Base-by-base conservation (phyloP, 2,888 invertebrate genomes). In the Cryptophagus acutangulus region DNA sequence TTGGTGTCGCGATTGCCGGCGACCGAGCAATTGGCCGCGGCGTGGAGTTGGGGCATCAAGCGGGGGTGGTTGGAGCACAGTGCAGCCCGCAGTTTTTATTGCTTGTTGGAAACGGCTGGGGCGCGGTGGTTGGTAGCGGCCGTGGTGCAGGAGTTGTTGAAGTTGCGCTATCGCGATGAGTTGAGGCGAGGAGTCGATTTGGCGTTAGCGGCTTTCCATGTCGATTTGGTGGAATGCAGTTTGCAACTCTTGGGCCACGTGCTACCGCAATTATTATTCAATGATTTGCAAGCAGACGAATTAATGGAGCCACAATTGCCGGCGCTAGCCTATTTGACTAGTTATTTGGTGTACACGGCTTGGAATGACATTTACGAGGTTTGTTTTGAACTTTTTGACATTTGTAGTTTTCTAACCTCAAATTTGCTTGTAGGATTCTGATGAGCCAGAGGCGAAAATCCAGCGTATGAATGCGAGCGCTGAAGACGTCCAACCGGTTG, bases 181-280 rank as follows among this genome's bases (percentile, higher is more conserved):
- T 71, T 92, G 54, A 81, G 83, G 58, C 78, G 84, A 61, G 87
- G 87, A 12, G 84, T 90, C 34, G 89, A 92, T 62, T 75, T 94
- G 51, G 84, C 87, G 1, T 82, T 90, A 57, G 88, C 91, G 1
- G 79, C 93, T 57, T 86, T 92, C 62, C 91, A 94, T 71, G 78
- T 94, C 45, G 87, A 94, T 61, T 87, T 94, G 55, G 86, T 88
- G 61, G 81, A 82, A 48, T 88, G 88, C 61, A 88, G 92, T 2
- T 76, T 85, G 53, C 85, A 90, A 38, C 71, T 90, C 36, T 63
- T 90, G 40, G 74, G 83, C 29, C 79, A 86, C 66, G 82, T 89
- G 41, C 71, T 85, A 53, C 91, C 87, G 2, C 82, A 85, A 51
- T 51, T 66, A 26, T 47, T 68, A 10, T 65, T 64, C 45, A 67